Base-by-base conservation (phyloP, 2,113 vertebrate genomes). In the Fukomys damarensis region DNA sequence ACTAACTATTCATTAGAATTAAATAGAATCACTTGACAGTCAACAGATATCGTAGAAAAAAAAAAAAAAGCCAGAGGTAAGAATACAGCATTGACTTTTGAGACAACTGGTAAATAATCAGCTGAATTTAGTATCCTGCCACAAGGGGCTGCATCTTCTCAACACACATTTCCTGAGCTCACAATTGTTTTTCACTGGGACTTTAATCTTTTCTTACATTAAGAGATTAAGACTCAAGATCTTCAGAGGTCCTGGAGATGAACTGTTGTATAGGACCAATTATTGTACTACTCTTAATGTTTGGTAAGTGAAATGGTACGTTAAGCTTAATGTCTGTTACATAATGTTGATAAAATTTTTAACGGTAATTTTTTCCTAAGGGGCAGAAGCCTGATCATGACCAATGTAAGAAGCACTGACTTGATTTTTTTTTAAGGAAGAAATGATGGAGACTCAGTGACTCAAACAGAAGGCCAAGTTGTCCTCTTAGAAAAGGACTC, bases 281-380 rank as follows among this genome's bases (percentile, higher is more conserved):
- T 14, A 68, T 93, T 95, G 5, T 59, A 8, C 35, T 96, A 13
- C 49, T 93, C 22, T 61, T 97, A 43, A 14, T 91, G 58, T 43
- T 93, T 91, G 93, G 93, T 96, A 81, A 93, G 95, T 83, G 61
- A 82, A 86, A 79, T 35, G 19, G 2, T 0, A 14, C 24, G 58
- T 30, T 43, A 19, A 70, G 4, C 7, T 76, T 66, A 13, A 11
- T 5, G n/a, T 8, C 38, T 46, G 6, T 76, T 56, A 13, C 8
- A 26, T 65, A 5, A 63, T 77, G 61, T 26, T 86, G 26, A 43
- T 79, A 2, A 16, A 54, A 32, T 22, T 22, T 66, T 35, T 65
- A 65, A 43, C 9, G 0, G 11, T 7, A 56, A 1, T 63, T 86
- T 86, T 65, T 38, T 28, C 9, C 13, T 19, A 49, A 58, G 13